Base-by-base conservation (phyloP, 92 coral and sea anemone species). In the Anthopleura xanthogrammica region DNA sequence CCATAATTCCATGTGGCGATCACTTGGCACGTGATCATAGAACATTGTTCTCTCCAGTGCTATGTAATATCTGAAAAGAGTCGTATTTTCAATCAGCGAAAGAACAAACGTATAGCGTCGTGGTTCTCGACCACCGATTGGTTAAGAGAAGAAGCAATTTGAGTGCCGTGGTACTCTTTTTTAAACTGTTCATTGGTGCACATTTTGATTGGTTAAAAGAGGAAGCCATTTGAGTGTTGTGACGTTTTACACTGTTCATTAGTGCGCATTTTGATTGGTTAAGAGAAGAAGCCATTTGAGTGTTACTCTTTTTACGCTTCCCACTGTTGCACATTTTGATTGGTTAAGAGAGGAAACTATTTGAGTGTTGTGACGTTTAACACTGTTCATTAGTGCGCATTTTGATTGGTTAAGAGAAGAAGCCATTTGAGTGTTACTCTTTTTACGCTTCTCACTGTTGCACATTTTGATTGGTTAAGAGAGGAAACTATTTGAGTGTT, bases 1-100 rank as follows among this genome's bases (percentile, higher is more conserved):
- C 98, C 97, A 95, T 41, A 95, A 73, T 88, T 95, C 92, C 92
- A 89, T 91, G 92, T 92, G 94, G 12, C 95, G 97, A 62, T 93
- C 93, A 52, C 93, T 80, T 17, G 98, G 97, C 85, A 95, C 92
- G 91, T 93, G 98, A 84, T 95, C 95, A 50, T 66, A 91, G 80
- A 95, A 95, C 87, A 95, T 80, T 0, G 98, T 93, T 43, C 98
- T 84, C 58, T 95, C 98, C 48, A 95, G 83, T 10, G 98, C 98
- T 2, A 80, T 83, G 88, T 95, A 95, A 83, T 95, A 89, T 20
- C 98, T 95, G 68, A 20, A 50, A 39, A 80, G 12, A 9, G 50
- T 9, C 50, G 50, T 46, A 20, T 12, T n/a, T 77, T 77, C 14
- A 54, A 14, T 6, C 58, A 54, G 16, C 17, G 16, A 54, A 68